Conservation (phyloP, 1,140 invertebrate genomes). For the Agraylea sexmaculata region DNA sequence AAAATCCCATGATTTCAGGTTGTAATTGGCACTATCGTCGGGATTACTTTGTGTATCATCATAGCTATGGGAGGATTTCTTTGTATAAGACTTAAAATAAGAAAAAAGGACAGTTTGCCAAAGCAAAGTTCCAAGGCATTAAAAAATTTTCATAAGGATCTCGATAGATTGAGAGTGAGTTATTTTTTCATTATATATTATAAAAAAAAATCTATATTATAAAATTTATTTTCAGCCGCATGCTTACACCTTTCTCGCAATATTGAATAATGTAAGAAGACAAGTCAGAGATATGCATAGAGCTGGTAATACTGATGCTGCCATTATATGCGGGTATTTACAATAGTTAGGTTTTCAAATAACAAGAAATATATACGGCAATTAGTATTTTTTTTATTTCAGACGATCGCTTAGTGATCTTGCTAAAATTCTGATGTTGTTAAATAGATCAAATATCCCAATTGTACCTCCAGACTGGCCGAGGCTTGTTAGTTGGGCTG, state of each 20-base stretch:
- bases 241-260: constrained; percentile 57
- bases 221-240: constrained; percentile 41
- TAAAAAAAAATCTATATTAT: not conserved
- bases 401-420: constrained; percentile 63
- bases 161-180: constrained; percentile 17
- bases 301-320: constrained; percentile 53
- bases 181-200: constrained; percentile 1
- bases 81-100: constrained; percentile 10
- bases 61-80: constrained; percentile 16
- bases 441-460: constrained; percentile 55
- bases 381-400: constrained; percentile 21
- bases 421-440: constrained; percentile 57
- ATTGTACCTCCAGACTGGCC: constrained; percentile 69
- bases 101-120: constrained; percentile 17
- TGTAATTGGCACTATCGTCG: constrained; percentile 13
- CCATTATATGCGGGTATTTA: constrained; percentile 45
- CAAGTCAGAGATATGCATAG: constrained; percentile 57
- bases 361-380: constrained; percentile 1
- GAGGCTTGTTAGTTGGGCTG: constrained; percentile 58
- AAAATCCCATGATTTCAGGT: constrained; percentile 10
- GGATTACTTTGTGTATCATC: constrained; percentile 16
- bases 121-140: constrained; percentile 19
- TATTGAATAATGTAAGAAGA: constrained; percentile 62
- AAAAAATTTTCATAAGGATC: constrained; percentile 19
- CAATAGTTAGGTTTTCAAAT: not conserved